Base-by-base conservation (phyloP, 2,888 invertebrate species). In the Trachelus troglodyta region DNA sequence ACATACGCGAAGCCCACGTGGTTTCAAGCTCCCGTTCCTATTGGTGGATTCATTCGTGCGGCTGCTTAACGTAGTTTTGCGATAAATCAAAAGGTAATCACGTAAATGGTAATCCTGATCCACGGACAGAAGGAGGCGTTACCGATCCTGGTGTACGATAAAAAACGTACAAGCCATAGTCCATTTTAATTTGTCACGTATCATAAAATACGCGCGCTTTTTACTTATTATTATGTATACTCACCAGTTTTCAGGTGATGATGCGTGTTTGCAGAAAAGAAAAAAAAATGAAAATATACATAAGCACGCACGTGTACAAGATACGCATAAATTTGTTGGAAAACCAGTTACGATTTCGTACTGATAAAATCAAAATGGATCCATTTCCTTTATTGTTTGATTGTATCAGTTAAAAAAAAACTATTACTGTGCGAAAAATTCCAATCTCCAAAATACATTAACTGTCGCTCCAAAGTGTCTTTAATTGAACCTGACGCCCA, bases 31-130 rank as follows among this genome's bases (percentile, higher is more conserved):
- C 1, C 23, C 6, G 3, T 23, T 23, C 23, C 15, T 56, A 56
- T 23, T 56, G 34, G 12, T 0, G 30, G 3, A 74, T 23, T 69
- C 31, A 73, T 76, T 73, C 31, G 33, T 34, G 73, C 30, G 40
- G n/a, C 69, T 76, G 73, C 34, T 71, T 34, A 37, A 56, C 9
- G 73, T 4, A 37, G 69, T 40, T 74, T 34, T 12, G 71, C 71
- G 31, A 77, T 77, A 77, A 77, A 77, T 77, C 77, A 77, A 77
- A 75, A 77, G 75, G 37, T 77, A 77, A 77, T 77, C 77, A 77
- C 35, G 77, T 75, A 77, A 77, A 75, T 37, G 69, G 75, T 75
- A 77, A 77, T 77, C 69, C 77, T n/a, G 33, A 71, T 71, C 31
- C 71, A 34, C 31, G 71, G 71, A 15, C 33, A 31, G 12, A 31